Evolutionary conservation across 2,113 vertebrate species (phyloP).

Genomic region (Sylvietta virens): DNA sequence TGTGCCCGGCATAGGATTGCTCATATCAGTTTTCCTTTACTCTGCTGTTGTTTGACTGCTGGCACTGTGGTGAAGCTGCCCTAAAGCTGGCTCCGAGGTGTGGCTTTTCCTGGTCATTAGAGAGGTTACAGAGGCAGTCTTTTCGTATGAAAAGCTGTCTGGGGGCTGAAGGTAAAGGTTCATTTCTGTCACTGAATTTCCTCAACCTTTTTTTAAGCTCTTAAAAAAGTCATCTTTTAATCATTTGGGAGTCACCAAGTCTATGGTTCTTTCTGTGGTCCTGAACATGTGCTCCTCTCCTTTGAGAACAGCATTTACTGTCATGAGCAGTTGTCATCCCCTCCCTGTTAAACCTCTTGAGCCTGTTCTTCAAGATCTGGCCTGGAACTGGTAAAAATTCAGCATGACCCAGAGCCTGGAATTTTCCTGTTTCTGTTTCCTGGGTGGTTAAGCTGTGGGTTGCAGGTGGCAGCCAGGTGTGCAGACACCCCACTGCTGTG

Average conservation of each 20-base stretch:
- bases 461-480: background rate
- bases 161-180: background rate
- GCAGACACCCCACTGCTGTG: background rate
- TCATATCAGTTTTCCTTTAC: background rate
- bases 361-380: background rate
- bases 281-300: background rate
- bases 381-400: background rate
- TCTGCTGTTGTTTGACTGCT: background rate
- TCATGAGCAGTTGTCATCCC: background rate
- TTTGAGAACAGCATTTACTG: background rate
- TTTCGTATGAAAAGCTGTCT: background rate
- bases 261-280: background rate
- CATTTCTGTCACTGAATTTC: background rate
- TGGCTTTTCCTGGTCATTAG: background rate
- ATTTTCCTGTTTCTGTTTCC: background rate
- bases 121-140: background rate
- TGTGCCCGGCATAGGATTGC: background rate
- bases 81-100: background rate
- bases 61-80: background rate
- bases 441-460: background rate
- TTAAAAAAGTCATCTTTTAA: background rate
- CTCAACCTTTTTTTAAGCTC: background rate
- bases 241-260: background rate
- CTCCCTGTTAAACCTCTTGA: background rate
- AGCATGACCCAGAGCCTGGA: rapidly evolving